These are phyloP conservation scores for Macrobrachium nipponense DNA, from an alignment of 1,140 invertebrate genomes.

Conservation along the genomic window DNA sequence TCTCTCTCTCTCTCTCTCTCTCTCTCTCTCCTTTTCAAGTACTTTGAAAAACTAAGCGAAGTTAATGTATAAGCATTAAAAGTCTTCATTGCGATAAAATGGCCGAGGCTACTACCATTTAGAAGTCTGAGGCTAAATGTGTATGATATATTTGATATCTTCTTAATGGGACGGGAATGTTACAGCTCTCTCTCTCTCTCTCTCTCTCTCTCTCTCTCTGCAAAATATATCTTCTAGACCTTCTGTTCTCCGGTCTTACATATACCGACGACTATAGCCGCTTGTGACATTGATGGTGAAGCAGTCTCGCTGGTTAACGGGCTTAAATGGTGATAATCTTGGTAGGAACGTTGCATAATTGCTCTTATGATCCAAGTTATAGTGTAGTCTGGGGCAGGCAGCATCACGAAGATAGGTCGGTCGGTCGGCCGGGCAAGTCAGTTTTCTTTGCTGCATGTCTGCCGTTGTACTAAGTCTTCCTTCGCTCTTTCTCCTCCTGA, in stretches of 20 bases:
- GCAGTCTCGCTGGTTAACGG: neutral
- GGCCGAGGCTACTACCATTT: neutral
- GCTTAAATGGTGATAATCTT: neutral
- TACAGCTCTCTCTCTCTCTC: neutral
- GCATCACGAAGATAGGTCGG: neutral
- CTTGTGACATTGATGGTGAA: conserved; percentile 15
- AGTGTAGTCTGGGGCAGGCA: neutral
- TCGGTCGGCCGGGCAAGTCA: too few species aligned
- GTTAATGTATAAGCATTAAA: neutral
- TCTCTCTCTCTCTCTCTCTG: neutral
- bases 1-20: neutral
- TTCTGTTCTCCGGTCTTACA: too few species aligned
- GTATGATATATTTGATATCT: neutral
- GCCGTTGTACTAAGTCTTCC: too few species aligned
- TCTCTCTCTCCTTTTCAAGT: too few species aligned
- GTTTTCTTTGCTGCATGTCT: too few species aligned
- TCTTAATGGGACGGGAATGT: neutral
- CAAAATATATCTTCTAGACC: neutral
- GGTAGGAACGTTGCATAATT: conserved; percentile 1
- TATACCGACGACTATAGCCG: neutral
- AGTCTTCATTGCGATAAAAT: conserved; percentile 7
- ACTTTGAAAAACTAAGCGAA: too few species aligned
- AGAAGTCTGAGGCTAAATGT: neutral
- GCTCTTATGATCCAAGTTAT: conserved; percentile 12
- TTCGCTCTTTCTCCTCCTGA: too few species aligned